phyloP scores from a whole-genome alignment of 2,113 vertebrate species.

The Sylvietta virens region DNA sequence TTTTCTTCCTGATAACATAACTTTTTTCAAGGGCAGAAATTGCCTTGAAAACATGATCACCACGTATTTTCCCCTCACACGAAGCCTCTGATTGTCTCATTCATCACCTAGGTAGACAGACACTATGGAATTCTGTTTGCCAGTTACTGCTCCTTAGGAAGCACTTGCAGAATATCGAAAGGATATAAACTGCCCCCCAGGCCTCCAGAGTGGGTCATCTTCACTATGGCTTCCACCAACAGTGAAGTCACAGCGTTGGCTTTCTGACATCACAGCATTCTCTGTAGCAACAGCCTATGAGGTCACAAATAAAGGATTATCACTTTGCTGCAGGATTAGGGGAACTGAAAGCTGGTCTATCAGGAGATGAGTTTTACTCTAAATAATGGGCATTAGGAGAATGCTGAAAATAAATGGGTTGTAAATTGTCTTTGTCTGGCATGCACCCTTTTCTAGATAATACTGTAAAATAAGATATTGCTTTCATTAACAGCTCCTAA shows the following conservation, averaged over 20 bases:
- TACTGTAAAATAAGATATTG: not conserved
- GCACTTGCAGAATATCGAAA: not conserved
- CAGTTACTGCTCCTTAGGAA: not conserved
- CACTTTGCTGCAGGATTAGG: slow-evolving; percentile 27
- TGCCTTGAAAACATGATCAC: not conserved
- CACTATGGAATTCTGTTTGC: not conserved
- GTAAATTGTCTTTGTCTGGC: not conserved
- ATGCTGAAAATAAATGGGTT: not conserved
- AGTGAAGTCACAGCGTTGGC: not conserved
- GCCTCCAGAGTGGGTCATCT: not conserved
- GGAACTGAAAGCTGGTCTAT: slow-evolving; percentile 5
- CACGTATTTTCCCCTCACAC: not conserved
- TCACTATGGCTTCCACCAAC: not conserved
- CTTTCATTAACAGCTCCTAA: not conserved
- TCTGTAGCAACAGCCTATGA: slow-evolving; percentile 16
- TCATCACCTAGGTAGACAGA: not conserved
- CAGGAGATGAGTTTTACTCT: slow-evolving; percentile 6
- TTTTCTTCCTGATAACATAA: not conserved
- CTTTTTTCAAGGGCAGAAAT: not conserved
- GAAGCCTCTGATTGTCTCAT: not conserved
- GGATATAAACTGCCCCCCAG: not conserved
- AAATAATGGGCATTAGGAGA: slow-evolving; percentile 28
- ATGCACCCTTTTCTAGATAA: not conserved
- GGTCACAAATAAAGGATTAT: slow-evolving; percentile 35
- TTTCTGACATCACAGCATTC: not conserved